A percentile compares a stretch with the other conserved stretches of the same genome.
Evolutionary conservation across 2,113 vertebrate species (phyloP).

Genomic region (Centrocercus urophasianus): DNA sequence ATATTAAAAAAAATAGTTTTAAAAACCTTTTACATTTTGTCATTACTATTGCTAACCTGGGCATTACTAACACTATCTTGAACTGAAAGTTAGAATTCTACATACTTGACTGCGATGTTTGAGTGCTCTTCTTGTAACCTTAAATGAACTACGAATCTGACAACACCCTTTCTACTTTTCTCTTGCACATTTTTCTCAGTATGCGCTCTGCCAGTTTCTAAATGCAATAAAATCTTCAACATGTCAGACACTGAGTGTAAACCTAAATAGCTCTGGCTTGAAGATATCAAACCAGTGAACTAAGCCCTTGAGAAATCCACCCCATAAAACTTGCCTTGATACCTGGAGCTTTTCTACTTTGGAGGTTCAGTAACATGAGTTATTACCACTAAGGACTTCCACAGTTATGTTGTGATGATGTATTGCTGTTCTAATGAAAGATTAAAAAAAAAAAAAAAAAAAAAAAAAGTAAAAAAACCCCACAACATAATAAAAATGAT

Average conservation of each 20-base stretch:
- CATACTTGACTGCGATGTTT: neutral
- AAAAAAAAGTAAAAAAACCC: neutral
- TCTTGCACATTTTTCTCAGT: slow-evolving; percentile 44
- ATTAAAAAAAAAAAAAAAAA: neutral
- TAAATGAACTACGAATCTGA: slow-evolving; percentile 46
- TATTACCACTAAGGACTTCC: neutral
- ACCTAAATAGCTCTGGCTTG: slow-evolving; percentile 44
- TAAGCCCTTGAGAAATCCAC: slow-evolving; percentile 44
- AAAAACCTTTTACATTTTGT: neutral
- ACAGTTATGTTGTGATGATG: neutral
- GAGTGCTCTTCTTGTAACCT: slow-evolving; percentile 30
- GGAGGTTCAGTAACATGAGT: neutral
- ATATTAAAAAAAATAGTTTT: neutral
- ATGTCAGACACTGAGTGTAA: slow-evolving; percentile 31
- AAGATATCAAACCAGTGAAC: slow-evolving; percentile 47
- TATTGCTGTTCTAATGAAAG: slow-evolving; percentile 2
- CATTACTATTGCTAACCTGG: neutral
- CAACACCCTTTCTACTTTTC: slow-evolving; percentile 9
- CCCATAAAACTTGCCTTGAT: slow-evolving; percentile 18
- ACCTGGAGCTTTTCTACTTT: neutral
- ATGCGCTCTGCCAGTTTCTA: slow-evolving; percentile 38
- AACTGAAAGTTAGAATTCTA: neutral
- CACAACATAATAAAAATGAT: neutral
- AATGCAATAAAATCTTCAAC: slow-evolving; percentile 63
- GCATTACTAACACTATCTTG: neutral